Evolutionary conservation across 2,888 invertebrate species (phyloP).

Genomic region (Eretmocerus hayati): DNA sequence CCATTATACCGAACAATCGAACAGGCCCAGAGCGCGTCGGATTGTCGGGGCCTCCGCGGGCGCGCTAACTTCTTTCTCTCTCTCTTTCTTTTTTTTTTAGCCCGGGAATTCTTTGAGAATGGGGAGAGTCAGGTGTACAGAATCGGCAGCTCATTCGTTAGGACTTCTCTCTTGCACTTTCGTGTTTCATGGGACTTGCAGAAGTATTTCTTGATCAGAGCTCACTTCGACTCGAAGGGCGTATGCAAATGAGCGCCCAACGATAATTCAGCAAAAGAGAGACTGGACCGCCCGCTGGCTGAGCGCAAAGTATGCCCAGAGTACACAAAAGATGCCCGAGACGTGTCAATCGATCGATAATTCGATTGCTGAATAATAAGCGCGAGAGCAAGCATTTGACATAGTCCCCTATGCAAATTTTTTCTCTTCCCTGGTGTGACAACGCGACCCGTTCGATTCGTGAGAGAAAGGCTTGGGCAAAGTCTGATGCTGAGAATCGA

Average conservation of each 20-base stretch:
- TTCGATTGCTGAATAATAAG: constrained; percentile 38
- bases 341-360: constrained; percentile 40
- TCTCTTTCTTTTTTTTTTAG: not conserved
- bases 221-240: constrained; percentile 5
- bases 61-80: not conserved
- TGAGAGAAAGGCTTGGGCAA: not conserved
- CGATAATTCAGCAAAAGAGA: constrained; percentile 29
- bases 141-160: constrained; percentile 14
- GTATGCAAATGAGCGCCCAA: constrained; percentile 35
- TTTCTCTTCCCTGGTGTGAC: too few relatives aligned
- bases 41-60: too few relatives aligned
- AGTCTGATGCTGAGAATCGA: too few relatives aligned
- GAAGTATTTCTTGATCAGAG: too few relatives aligned
- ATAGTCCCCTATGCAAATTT: constrained; percentile 43
- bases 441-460: not conserved
- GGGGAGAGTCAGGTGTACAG: constrained; percentile 17
- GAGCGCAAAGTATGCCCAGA: constrained; percentile 17
- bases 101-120: not conserved
- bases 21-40: too few relatives aligned
- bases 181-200: too few relatives aligned
- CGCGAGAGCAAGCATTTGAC: constrained; percentile 14
- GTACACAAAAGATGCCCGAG: constrained; percentile 33
- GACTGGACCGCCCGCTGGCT: constrained; percentile 28
- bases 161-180: constrained; percentile 1
- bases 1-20: constrained; percentile 1